Evolutionary conservation across 2,797 vertebrate species (phyloP).

Genomic region (Poecilia gillii): DNA sequence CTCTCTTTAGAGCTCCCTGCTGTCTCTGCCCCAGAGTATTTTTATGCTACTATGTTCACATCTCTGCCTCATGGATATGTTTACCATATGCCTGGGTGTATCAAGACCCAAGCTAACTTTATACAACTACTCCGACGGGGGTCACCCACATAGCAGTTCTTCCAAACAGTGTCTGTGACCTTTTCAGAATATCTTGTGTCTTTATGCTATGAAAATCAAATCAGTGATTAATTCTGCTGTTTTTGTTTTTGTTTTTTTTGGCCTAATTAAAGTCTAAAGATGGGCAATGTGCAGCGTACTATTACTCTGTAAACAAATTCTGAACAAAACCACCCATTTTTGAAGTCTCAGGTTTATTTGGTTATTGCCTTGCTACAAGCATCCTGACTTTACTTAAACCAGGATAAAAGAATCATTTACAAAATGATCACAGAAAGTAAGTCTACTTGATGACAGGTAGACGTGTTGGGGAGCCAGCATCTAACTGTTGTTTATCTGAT

Average conservation of each 20-base stretch:
- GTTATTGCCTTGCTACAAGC: not conserved
- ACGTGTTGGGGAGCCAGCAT: not conserved
- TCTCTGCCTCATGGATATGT: slow-evolving; percentile 56
- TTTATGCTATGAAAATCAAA: not conserved
- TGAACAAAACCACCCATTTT: not conserved
- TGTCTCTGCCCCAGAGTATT: slow-evolving; percentile 56
- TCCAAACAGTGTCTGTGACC: not conserved
- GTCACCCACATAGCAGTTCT: slow-evolving; percentile 4
- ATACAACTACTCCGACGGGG: slow-evolving; percentile 22
- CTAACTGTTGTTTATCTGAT: not conserved
- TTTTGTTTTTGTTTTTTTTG: no score
- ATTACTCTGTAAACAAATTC: not conserved
- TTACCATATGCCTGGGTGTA: slow-evolving; percentile 58
- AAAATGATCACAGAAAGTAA: not conserved
- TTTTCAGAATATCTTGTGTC: not conserved
- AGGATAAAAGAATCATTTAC: not conserved
- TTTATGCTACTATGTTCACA: slow-evolving; percentile 53
- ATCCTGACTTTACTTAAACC: not conserved
- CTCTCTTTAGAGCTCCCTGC: slow-evolving; percentile 38
- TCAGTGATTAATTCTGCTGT: not conserved
- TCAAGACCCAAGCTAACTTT: slow-evolving; percentile 35
- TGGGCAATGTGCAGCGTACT: not conserved
- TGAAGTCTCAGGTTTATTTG: not conserved
- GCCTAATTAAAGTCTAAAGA: not conserved
- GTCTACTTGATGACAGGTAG: not conserved